Evolutionary conservation across 2,888 invertebrate genomes (phyloP), one percentile per base, ranked within the genome.

Genomic region (Rhagium mordax): DNA sequence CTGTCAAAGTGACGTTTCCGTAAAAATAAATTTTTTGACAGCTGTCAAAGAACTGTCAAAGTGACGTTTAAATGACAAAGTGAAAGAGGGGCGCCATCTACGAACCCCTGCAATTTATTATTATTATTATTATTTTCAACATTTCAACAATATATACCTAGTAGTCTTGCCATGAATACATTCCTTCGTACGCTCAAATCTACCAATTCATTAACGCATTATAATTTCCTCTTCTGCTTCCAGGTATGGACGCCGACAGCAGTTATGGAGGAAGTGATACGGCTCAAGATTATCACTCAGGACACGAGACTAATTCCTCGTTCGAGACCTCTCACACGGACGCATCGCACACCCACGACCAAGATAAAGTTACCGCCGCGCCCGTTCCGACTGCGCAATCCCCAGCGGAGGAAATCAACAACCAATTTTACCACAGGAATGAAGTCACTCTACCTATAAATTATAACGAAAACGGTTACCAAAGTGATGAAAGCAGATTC

Each of bases 191-290:
- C n/a, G 6, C 6, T 24, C 6, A 24, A 24, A 24, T 4, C 6
- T 4, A 24, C 24, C 3, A 24, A 24, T 4, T 24, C 24, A 24
- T 24, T 24, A 4, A 4, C 6, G 3, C 3, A 24, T 6, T 6
- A 24, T 24, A 6, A 33, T 3, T 33, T 33, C 13, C 13, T 33
- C 3, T 41, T 41, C 8, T 41, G 3, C 3, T 41, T 41, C n/a
- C 41, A 41, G 41, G 49, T 70, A 88, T 88, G 88, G 88, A 88
- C 78, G 87, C 88, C 47, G 88, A 88, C 78, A 88, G 87, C 79
- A 88, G 88, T 79, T 88, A 88, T 78, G 88, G 87, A 47, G 88
- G 88, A 76, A 87, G 87, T 81, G 88, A 88, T 79, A 87, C 87
- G 49, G 87, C 88, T 72, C 88, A 87, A 79, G 87, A 88, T 77